Conservation (phyloP, 2,797 vertebrate genomes). For the Anguilla anguilla region DNA sequence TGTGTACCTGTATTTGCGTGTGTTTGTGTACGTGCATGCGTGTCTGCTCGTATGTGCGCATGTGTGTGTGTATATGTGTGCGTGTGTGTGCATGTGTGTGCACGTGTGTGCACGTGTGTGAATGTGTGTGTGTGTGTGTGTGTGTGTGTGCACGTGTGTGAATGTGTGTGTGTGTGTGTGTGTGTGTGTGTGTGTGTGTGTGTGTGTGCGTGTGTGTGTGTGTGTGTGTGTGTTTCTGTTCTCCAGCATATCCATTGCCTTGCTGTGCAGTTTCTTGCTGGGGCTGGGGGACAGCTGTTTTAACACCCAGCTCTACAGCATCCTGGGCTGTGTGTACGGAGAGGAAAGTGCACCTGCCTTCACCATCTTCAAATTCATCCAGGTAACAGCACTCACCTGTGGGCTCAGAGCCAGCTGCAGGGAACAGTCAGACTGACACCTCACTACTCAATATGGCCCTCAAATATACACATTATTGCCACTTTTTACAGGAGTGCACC, state of each 20-base stretch:
- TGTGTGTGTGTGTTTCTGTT: neutral
- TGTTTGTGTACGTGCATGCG: too few relatives aligned
- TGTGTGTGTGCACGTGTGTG: neutral
- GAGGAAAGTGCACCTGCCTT: conserved; percentile 76
- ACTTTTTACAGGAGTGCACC: neutral
- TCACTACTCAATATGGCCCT: neutral
- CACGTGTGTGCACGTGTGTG: neutral
- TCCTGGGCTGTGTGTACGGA: conserved; percentile 70
- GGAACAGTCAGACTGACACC: too few relatives aligned
- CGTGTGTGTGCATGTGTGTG: too few relatives aligned
- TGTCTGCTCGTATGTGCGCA: too few relatives aligned
- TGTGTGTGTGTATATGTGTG: too few relatives aligned
- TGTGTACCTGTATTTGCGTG: too few relatives aligned
- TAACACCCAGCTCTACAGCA: conserved; percentile 83
- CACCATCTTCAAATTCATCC: conserved; percentile 83
- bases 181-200: neutral
- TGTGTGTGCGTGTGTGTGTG: neutral
- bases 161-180: too few relatives aligned
- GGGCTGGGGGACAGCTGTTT: conserved; percentile 82
- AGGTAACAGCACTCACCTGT: conserved; percentile 62
- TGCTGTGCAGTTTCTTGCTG: conserved; percentile 80
- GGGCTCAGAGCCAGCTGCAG: neutral
- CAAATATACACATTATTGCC: neutral
- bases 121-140: too few relatives aligned
- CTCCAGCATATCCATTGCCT: conserved; percentile 66